phyloP scores from a whole-genome alignment of 2,797 vertebrate genomes.

The Leuciscus waleckii region DNA sequence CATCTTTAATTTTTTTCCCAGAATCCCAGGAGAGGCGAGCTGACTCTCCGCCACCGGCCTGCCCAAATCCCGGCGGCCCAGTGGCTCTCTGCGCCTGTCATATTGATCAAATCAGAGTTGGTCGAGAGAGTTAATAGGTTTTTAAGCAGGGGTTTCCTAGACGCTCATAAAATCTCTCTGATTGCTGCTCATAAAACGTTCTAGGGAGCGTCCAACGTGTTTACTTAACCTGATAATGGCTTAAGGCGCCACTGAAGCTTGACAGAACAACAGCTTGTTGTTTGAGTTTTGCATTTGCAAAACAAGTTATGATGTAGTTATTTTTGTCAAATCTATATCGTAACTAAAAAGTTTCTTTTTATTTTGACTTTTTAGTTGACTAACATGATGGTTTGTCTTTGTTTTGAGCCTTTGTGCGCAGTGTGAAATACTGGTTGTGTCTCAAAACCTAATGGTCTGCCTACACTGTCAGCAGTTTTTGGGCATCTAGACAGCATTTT shows the following conservation, averaged over 20 bases:
- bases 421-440: neutral
- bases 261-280: constrained; percentile 20
- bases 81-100: constrained; percentile 18
- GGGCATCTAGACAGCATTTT: constrained; percentile 1
- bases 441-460: neutral
- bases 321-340: too few species aligned
- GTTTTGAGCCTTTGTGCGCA: neutral
- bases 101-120: constrained; percentile 39
- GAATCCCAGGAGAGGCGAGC: neutral
- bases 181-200: constrained; percentile 50
- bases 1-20: neutral
- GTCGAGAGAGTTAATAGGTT: constrained; percentile 42
- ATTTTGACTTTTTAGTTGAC: neutral
- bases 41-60: constrained; percentile 23
- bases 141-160: constrained; percentile 49
- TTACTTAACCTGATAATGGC: constrained; percentile 49
- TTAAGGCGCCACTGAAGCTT: constrained; percentile 41
- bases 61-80: constrained; percentile 10
- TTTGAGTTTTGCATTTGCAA: neutral
- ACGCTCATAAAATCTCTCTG: constrained; percentile 48
- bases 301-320: neutral
- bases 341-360: neutral
- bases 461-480: neutral
- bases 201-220: constrained; percentile 49
- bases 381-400: neutral